Evolutionary conservation across 1,140 invertebrate genomes (phyloP).

Genomic region (Centruroides sculpturatus): DNA sequence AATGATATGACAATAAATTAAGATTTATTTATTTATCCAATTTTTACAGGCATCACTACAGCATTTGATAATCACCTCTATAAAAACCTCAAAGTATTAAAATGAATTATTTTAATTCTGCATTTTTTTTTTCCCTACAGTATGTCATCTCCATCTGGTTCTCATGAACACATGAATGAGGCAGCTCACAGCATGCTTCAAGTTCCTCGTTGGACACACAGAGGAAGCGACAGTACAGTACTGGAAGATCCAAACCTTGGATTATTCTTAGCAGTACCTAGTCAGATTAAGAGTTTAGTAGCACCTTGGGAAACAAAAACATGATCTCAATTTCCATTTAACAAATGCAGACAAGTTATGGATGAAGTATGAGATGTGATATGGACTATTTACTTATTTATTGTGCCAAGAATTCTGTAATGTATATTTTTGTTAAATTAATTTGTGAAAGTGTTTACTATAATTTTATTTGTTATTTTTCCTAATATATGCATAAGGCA

Average conservation of each 20-base stretch:
- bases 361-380: too few species aligned
- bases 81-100: not conserved
- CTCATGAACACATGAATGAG: conserved; percentile 12
- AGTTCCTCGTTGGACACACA: conserved; percentile 8
- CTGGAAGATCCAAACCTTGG: not conserved
- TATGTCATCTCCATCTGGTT: conserved; percentile 13
- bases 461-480: too few species aligned
- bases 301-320: conserved; percentile 11
- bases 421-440: too few species aligned
- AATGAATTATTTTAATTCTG: not conserved
- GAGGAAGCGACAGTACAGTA: not conserved
- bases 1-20: not conserved
- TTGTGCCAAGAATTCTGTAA: too few species aligned
- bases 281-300: conserved; percentile 7
- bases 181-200: conserved; percentile 12
- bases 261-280: conserved; percentile 8
- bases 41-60: not conserved
- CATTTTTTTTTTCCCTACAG: not conserved
- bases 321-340: not conserved
- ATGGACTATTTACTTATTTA: too few species aligned
- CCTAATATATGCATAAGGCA: too few species aligned
- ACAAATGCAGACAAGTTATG: too few species aligned
- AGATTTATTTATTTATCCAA: too few species aligned
- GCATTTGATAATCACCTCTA: not conserved
- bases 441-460: too few species aligned